Conservation (phyloP, 2,113 vertebrate genomes). For the Eulemur rufifrons region DNA sequence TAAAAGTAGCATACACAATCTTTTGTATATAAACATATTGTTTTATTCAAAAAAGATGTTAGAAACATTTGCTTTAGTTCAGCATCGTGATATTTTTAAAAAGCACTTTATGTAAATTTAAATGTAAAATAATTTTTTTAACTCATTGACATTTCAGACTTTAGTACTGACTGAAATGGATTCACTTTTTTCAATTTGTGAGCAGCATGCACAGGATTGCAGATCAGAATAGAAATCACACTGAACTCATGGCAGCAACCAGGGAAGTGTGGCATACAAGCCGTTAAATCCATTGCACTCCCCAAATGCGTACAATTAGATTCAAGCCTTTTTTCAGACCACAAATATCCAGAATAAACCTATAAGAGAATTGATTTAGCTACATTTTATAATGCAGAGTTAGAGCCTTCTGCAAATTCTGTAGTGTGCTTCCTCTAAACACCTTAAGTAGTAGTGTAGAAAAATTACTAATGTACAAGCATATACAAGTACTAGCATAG, state of each 20-base stretch:
- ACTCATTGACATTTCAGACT: neutral
- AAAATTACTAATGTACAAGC: neutral
- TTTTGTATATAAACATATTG: neutral
- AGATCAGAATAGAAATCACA: neutral
- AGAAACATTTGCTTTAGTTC: neutral
- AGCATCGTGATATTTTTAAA: neutral
- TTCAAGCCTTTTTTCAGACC: neutral
- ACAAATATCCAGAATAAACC: neutral
- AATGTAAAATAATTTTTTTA: constrained; percentile 8
- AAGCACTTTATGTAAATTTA: neutral
- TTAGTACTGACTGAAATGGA: neutral
- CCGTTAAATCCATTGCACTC: neutral
- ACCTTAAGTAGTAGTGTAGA: neutral
- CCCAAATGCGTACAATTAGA: neutral
- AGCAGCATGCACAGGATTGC: neutral
- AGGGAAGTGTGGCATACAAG: neutral
- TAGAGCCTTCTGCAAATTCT: neutral
- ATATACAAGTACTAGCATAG: neutral
- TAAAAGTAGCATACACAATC: neutral
- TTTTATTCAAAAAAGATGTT: neutral
- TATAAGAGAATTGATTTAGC: neutral
- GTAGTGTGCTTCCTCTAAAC: neutral
- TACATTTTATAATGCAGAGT: neutral
- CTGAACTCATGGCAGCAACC: neutral
- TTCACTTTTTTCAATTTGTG: neutral